Percentiles rank a stretch among this genome's conserved stretches.
Evolutionary conservation across 2,113 vertebrate species (phyloP).

Genomic region (Dromiciops gliroides): DNA sequence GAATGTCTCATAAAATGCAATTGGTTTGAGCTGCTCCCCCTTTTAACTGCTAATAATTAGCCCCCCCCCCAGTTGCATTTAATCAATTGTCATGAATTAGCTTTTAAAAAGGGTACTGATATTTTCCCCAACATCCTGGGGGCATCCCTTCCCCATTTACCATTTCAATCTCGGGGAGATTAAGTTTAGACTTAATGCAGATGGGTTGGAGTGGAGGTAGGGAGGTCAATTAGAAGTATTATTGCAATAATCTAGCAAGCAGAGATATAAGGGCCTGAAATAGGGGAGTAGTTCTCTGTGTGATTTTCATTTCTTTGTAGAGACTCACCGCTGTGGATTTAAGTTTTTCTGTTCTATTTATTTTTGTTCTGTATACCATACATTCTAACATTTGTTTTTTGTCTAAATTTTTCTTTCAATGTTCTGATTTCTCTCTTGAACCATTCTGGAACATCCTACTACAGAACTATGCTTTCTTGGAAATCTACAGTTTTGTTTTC

Average conservation of each 20-base stretch:
- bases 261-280: not conserved
- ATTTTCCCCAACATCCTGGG: not conserved
- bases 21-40: not conserved
- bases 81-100: not conserved
- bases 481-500: not conserved
- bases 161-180: not conserved
- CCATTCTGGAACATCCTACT: not conserved
- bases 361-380: not conserved
- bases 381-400: not conserved
- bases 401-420: not conserved
- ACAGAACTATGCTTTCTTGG: not conserved
- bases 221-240: not conserved
- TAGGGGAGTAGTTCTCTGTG: not conserved
- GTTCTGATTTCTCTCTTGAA: not conserved
- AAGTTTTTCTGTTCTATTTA: not conserved
- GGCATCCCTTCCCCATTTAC: not conserved
- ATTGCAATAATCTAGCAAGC: not conserved
- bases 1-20: not conserved
- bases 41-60: not conserved
- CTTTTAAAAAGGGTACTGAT: not conserved
- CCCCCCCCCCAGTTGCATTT: not conserved
- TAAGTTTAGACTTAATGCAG: not conserved
- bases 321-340: not conserved
- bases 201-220: not conserved
- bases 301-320: not conserved